Percentiles rank a stretch among this genome's conserved stretches.
phyloP scores from a whole-genome alignment of 2,888 invertebrate species.

The Mimumesa dahlbomi region DNA sequence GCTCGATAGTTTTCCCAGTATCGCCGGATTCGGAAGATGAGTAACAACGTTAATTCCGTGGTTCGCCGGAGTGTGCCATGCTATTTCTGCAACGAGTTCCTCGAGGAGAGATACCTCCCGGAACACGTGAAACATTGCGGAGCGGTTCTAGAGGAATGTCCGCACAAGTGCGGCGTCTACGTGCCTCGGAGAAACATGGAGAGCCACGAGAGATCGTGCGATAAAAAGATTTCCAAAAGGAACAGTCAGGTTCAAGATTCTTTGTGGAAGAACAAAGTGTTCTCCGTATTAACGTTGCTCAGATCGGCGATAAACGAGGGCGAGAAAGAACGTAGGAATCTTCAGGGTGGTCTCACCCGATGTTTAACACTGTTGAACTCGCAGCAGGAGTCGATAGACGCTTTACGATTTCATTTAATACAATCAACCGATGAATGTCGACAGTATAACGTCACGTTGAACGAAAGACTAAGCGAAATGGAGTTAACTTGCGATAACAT shows the following conservation, averaged over 20 bases:
- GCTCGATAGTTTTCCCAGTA: conserved; percentile 37
- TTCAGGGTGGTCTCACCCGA: conserved; percentile 56
- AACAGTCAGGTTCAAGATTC: conserved; percentile 62
- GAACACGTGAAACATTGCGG: conserved; percentile 87
- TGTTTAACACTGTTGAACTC: conserved; percentile 53
- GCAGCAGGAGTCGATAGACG: conserved; percentile 61
- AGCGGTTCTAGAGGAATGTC: conserved; percentile 87
- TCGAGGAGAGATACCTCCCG: conserved; percentile 72
- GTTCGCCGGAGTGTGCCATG: conserved; percentile 66
- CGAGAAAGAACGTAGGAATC: conserved; percentile 61
- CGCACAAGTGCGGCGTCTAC: conserved; percentile 86
- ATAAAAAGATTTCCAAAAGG: conserved; percentile 48
- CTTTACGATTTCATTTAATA: conserved; percentile 55
- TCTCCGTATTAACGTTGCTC: conserved; percentile 64
- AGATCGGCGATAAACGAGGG: conserved; percentile 62
- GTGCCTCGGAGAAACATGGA: conserved; percentile 85
- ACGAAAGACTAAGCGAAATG: conserved; percentile 55
- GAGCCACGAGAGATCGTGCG: conserved; percentile 81
- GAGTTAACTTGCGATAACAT: conserved; percentile 55
- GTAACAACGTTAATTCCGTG: conserved; percentile 48
- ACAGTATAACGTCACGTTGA: conserved; percentile 20
- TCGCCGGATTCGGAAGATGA: conserved; percentile 54
- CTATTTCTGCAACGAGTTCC: conserved; percentile 74
- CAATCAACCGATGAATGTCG: conserved; percentile 54
- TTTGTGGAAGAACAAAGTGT: conserved; percentile 68